phyloP scores from a whole-genome alignment of 1,140 invertebrate genomes.

The Zaprionus vittiger region DNA sequence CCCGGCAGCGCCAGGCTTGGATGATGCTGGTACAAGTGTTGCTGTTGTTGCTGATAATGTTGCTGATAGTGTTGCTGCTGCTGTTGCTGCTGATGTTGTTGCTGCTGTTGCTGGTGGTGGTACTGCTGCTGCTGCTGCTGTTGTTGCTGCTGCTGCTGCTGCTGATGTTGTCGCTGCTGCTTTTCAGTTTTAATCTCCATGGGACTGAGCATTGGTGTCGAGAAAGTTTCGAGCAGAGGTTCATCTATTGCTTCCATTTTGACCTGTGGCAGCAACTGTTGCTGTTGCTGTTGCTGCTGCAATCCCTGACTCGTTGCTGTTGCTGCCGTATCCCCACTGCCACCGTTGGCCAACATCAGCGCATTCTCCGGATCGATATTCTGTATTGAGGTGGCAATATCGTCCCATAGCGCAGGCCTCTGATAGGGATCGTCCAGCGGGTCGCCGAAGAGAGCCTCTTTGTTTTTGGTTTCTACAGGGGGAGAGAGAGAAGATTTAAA shows the following conservation, averaged over 20 bases:
- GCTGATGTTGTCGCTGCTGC: conserved; percentile 85
- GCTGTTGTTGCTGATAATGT: conserved; percentile 65
- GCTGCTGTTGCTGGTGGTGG: conserved; percentile 57
- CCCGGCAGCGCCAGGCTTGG: conserved; percentile 71
- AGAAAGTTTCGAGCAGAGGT: conserved; percentile 84
- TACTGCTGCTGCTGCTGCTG: conserved; percentile 64
- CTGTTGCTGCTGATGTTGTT: conserved; percentile 66
- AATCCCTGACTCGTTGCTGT: conserved; percentile 23
- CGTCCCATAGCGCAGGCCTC: conserved; percentile 93
- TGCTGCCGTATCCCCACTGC: conserved; percentile 35
- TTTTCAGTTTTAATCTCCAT: conserved; percentile 89
- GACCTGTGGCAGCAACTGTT: conserved; percentile 86
- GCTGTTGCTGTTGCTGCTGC: conserved; percentile 45
- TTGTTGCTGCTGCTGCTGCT: conserved; percentile 52
- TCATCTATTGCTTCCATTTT: conserved; percentile 91
- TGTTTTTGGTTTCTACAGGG: conserved; percentile 80
- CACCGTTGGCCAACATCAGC: conserved; percentile 88
- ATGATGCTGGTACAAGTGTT: conserved; percentile 82
- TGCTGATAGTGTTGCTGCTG: conserved; percentile 65
- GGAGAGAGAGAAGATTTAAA: background rate
- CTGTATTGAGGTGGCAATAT: conserved; percentile 94
- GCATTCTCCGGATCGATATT: conserved; percentile 95
- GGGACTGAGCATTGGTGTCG: conserved; percentile 88
- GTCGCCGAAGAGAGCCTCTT: conserved; percentile 85
- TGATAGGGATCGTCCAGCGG: conserved; percentile 92